phyloP scores from a whole-genome alignment of 2,888 invertebrate genomes.

The Bembecia ichneumoniformis region DNA sequence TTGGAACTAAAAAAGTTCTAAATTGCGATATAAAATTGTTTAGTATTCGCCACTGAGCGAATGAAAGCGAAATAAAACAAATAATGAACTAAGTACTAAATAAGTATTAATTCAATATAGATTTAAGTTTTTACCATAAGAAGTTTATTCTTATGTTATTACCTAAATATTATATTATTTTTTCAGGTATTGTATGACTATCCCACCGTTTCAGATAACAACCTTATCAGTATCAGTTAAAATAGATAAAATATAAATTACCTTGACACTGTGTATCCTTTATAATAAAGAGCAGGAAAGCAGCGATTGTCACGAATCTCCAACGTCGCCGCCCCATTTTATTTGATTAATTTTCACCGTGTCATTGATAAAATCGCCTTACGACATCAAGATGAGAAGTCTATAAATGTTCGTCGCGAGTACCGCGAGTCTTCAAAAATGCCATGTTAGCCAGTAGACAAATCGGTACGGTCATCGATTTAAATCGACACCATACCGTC shows the following conservation, averaged over 20 bases:
- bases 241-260: conserved; percentile 15
- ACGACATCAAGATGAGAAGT: conserved; percentile 16
- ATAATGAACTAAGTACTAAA: too few species aligned
- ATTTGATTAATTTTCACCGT: conserved; percentile 48
- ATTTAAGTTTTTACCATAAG: too few species aligned
- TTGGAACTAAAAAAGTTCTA: too few species aligned
- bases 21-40: too few species aligned
- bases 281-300: conserved; percentile 53
- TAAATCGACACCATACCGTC: conserved; percentile 33
- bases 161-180: too few species aligned
- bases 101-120: too few species aligned
- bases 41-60: too few species aligned
- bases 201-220: too few species aligned
- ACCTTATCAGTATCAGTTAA: too few species aligned
- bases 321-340: conserved; percentile 65
- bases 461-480: conserved; percentile 27
- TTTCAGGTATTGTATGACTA: too few species aligned
- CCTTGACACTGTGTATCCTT: conserved; percentile 63
- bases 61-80: too few species aligned
- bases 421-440: conserved; percentile 21
- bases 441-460: conserved; percentile 35
- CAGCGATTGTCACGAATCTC: conserved; percentile 56
- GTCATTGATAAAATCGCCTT: conserved; percentile 41
- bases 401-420: conserved; percentile 29
- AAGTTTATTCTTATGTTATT: too few species aligned